Evolutionary conservation across 2,113 vertebrate genomes (phyloP).

Genomic region (Epinephelus lanceolatus): DNA sequence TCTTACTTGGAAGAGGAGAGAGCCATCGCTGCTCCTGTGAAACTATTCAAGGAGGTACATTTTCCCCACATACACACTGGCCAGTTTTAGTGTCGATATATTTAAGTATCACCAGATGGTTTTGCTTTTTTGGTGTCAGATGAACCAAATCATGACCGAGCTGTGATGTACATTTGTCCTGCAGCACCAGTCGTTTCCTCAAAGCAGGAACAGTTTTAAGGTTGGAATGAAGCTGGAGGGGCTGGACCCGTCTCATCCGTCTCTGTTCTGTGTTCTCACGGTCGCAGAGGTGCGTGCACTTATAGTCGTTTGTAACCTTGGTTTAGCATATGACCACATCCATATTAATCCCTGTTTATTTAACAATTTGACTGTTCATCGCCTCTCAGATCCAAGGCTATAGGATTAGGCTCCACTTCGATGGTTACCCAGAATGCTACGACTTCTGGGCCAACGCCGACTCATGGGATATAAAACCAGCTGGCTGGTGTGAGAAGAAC

Average conservation of each 20-base stretch:
- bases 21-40: conserved; percentile 90
- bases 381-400: conserved; percentile 89
- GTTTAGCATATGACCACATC: not conserved
- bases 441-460: conserved; percentile 95
- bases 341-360: not conserved
- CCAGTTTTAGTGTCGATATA: not conserved
- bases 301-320: not conserved
- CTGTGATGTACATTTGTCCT: conserved; percentile 35
- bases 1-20: conserved; percentile 96
- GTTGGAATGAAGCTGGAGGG: conserved; percentile 98
- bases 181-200: conserved; percentile 95
- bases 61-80: not conserved
- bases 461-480: conserved; percentile 91
- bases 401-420: conserved; percentile 91
- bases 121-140: not conserved
- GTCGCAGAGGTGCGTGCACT: conserved; percentile 90
- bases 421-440: conserved; percentile 92
- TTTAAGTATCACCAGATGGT: not conserved
- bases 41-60: conserved; percentile 96
- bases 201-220: conserved; percentile 97
- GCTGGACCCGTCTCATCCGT: conserved; percentile 94
- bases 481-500: conserved; percentile 94
- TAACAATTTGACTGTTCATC: not conserved
- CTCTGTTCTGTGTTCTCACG: conserved; percentile 94
- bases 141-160: not conserved